Percentiles rank a stretch among this genome's conserved stretches.
Conservation (phyloP, 2,797 vertebrate species). For the Coregonus suidteri region DNA sequence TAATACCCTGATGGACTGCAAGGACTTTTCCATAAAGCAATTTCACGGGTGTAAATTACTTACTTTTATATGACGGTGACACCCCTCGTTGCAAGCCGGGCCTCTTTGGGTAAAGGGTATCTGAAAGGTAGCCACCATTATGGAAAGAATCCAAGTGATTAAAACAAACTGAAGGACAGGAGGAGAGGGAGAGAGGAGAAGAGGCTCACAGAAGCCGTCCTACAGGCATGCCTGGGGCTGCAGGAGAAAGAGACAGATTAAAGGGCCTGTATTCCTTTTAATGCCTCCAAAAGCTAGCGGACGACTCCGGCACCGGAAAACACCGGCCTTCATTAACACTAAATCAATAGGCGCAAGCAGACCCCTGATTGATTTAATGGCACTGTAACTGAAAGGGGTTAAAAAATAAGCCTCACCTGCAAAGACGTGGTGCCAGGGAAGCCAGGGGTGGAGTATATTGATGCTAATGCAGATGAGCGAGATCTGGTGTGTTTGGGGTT, state of each 20-base stretch:
- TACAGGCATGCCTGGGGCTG: constrained; percentile 89
- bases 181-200: constrained; percentile 23
- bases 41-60: constrained; percentile 69
- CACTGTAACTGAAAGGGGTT: constrained; percentile 67
- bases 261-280: constrained; percentile 93
- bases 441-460: constrained; percentile 22
- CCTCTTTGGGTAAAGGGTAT: constrained; percentile 67
- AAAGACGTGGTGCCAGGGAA: not conserved
- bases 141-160: constrained; percentile 69
- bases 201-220: constrained; percentile 48
- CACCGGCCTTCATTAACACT: constrained; percentile 61
- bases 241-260: constrained; percentile 88
- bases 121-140: constrained; percentile 68
- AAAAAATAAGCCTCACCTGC: constrained; percentile 64
- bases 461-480: constrained; percentile 50
- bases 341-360: constrained; percentile 62
- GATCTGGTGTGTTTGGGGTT: constrained; percentile 23
- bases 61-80: constrained; percentile 67
- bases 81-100: constrained; percentile 47
- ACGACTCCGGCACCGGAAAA: constrained; percentile 35
- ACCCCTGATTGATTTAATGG: constrained; percentile 66
- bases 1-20: constrained; percentile 60
- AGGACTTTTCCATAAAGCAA: constrained; percentile 69
- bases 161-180: constrained; percentile 67
- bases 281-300: constrained; percentile 78